Evolutionary conservation across 2,888 invertebrate genomes (phyloP).

Genomic region (Lasioglossum lativentre): DNA sequence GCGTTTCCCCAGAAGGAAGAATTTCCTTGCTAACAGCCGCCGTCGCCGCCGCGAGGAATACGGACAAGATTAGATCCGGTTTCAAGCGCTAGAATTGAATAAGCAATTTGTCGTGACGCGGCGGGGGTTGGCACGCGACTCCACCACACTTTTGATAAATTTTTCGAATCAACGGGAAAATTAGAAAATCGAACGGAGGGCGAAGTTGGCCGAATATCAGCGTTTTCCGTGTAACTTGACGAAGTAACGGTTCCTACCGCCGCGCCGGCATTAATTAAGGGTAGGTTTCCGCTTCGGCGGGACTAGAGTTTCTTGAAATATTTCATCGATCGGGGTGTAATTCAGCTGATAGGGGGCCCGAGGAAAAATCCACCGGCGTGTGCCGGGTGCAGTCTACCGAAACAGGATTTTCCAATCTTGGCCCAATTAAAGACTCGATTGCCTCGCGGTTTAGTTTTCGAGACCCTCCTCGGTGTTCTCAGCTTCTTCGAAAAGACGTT

Average conservation of each 20-base stretch:
- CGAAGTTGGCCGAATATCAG: background rate
- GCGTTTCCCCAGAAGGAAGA: background rate
- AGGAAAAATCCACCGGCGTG: background rate
- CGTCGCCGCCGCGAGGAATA: constrained; percentile 14
- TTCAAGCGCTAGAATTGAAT: constrained; percentile 37
- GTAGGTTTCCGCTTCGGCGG: background rate
- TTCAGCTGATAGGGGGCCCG: background rate
- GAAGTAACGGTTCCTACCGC: background rate
- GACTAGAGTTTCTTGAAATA: constrained; percentile 7
- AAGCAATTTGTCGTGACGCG: constrained; percentile 44
- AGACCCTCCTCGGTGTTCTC: constrained; percentile 4
- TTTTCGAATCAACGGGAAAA: constrained; percentile 20
- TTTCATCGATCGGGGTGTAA: constrained; percentile 13
- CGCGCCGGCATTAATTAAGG: constrained; percentile 30
- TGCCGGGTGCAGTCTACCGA: background rate
- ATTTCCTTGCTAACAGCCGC: constrained; percentile 15
- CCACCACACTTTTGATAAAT: background rate
- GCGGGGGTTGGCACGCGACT: background rate
- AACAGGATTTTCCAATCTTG: constrained; percentile 48
- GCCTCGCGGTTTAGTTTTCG: constrained; percentile 44
- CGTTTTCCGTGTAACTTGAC: background rate
- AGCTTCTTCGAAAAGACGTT: constrained; percentile 28
- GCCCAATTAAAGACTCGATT: constrained; percentile 47
- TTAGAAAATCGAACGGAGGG: constrained; percentile 25
- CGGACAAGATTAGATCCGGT: constrained; percentile 33